Base-by-base conservation (phyloP, 2,888 invertebrate genomes). In the Xylophagus ater region DNA sequence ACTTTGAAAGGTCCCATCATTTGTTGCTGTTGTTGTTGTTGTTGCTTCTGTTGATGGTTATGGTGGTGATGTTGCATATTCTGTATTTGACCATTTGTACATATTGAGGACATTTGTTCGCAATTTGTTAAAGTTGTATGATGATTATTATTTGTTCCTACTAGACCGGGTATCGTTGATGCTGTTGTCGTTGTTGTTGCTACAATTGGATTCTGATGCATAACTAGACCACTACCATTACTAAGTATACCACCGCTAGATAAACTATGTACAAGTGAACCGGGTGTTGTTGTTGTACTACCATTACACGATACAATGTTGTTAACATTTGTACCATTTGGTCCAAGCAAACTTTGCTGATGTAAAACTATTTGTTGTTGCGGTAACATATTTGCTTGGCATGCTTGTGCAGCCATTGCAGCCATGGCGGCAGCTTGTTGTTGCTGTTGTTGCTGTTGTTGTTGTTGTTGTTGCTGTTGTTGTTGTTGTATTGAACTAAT, bases 1-100 rank as follows among this genome's bases (percentile, higher is more conserved):
- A 62, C 56, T 60, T 65, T 65, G 54, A 62, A 65, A 47, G 63
- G 61, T 44, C 64, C 64, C 15, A 50, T 36, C 20, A 47, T 36
- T 57, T 60, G 60, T 44, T 59, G 61, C 49, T 59, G 57, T 46
- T 57, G 41, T 10, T 36, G 29, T 9, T 45, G 31, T 37, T 50
- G 46, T 45, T 53, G 54, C 42, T 53, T 56, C 42, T 49, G 49
- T 15, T 56, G 55, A 2, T 42, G 47, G 7, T 45, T 40, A 9
- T 37, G 37, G 10, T 40, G 41, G 14, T 43, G 46, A 37, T 45
- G 46, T 26, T 44, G 38, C 30, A 43, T 44, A 13, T 37, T 29
- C 44, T 44, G 42, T 40, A 43, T 45, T 20, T 45, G 48, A 36
- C 47, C 49, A 40, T 49, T 51, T 44, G 43, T 41, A 49, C 48